A percentile compares a stretch with the other conserved stretches of the same genome.
These are phyloP conservation scores for Mobula hypostoma DNA, from an alignment of 2,113 vertebrate species.

Conservation along the genomic window DNA sequence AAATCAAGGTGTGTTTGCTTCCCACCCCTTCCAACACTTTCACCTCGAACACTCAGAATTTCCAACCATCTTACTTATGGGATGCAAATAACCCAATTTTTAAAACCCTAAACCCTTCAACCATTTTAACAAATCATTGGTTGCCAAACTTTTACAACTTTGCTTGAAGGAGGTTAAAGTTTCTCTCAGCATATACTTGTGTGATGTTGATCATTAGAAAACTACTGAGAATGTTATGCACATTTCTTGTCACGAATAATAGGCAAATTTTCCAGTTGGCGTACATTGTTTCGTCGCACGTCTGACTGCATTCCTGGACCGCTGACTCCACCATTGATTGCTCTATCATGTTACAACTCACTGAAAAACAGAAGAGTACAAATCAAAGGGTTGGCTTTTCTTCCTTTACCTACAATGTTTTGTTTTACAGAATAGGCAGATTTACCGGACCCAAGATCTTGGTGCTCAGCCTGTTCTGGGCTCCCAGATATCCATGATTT, in stretches of 20 bases:
- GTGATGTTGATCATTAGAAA: neutral
- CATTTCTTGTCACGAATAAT: neutral
- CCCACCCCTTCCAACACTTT: no score
- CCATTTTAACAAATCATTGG: neutral
- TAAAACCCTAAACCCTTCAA: neutral
- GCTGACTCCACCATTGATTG: constrained; percentile 72
- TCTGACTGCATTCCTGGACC: constrained; percentile 83
- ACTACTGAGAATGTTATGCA: neutral
- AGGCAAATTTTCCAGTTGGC: constrained; percentile 43
- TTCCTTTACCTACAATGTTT: neutral
- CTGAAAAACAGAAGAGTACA: constrained; percentile 53
- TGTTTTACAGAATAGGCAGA: neutral
- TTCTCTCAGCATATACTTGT: neutral
- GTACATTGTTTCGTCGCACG: constrained; percentile 77
- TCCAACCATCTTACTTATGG: no score
- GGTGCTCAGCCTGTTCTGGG: neutral
- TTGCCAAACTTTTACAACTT: neutral
- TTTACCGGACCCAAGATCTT: neutral
- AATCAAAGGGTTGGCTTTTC: constrained; percentile 41
- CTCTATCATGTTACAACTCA: constrained; percentile 87
- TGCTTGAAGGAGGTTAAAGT: neutral
- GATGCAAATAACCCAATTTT: neutral
- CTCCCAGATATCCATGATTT: neutral
- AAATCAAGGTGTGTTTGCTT: neutral
- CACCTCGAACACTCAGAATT: no score